Conservation (phyloP, 2,797 vertebrate species). For the Amblyopsis hoosieri region DNA sequence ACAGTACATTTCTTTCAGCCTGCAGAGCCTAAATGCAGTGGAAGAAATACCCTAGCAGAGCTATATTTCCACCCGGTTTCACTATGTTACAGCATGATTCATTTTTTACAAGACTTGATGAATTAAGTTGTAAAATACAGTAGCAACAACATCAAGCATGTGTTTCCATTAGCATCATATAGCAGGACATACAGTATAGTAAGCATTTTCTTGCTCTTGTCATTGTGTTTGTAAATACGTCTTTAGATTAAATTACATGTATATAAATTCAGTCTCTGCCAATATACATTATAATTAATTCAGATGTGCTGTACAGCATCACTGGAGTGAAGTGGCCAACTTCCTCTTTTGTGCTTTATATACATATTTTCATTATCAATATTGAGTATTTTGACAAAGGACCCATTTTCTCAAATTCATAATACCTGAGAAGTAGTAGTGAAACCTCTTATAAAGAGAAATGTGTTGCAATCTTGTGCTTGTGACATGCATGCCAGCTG, state of each 20-base stretch:
- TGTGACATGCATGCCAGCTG: too few relatives aligned
- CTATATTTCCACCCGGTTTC: constrained; percentile 42
- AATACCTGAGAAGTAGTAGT: too few relatives aligned
- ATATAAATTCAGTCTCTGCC: constrained; percentile 12
- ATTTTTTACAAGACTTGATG: constrained; percentile 39
- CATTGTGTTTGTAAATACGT: constrained; percentile 27
- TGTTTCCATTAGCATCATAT: constrained; percentile 41
- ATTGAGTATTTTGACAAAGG: too few relatives aligned
- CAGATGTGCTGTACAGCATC: constrained; percentile 9
- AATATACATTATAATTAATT: constrained; percentile 27
- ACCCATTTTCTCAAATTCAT: too few relatives aligned
- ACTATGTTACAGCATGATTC: constrained; percentile 48
- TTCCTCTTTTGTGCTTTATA: too few relatives aligned
- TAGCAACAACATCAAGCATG: constrained; percentile 39
- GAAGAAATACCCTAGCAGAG: constrained; percentile 45
- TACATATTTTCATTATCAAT: too few relatives aligned
- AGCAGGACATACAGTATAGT: constrained; percentile 10
- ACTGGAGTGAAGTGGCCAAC: not conserved
- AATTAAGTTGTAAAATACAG: constrained; percentile 19
- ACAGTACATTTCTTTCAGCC: constrained; percentile 53
- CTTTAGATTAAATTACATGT: constrained; percentile 26
- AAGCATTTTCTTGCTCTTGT: constrained; percentile 23
- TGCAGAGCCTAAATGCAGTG: constrained; percentile 35
- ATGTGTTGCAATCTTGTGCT: too few relatives aligned
- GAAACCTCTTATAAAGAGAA: too few relatives aligned